These are phyloP conservation scores for Sesia bembeciformis DNA, from an alignment of 2,888 invertebrate species.

Conservation along the genomic window DNA sequence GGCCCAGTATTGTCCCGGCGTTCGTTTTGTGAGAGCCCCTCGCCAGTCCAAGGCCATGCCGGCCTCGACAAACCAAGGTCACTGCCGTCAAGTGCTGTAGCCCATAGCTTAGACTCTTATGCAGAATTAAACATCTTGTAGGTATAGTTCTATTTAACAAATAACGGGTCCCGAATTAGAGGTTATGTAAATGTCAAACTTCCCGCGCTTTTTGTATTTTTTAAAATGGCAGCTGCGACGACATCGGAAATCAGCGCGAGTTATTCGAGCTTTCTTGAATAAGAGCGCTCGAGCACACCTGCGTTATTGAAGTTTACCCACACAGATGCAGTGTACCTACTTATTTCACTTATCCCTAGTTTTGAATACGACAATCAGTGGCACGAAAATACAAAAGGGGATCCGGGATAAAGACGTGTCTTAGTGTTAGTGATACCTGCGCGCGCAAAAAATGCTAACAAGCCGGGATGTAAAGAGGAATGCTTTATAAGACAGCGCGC, in stretches of 20 bases:
- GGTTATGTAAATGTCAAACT: neutral
- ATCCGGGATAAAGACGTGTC: constrained; percentile 18
- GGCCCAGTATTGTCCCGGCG: constrained; percentile 18
- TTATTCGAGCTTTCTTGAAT: neutral
- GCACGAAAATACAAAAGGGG: constrained; percentile 16
- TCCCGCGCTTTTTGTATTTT: constrained; percentile 2
- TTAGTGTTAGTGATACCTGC: constrained; percentile 22
- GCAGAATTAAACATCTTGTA: neutral
- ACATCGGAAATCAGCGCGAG: constrained; percentile 20
- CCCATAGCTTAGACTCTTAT: neutral
- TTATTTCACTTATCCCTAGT: constrained; percentile 24
- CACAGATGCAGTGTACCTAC: constrained; percentile 12
- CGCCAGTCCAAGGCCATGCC: constrained; percentile 17
- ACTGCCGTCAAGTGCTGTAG: constrained; percentile 15
- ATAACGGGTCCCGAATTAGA: neutral
- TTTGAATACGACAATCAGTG: constrained; percentile 31
- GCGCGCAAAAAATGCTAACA: constrained; percentile 18
- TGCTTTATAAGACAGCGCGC: neutral
- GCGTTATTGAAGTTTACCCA: constrained; percentile 21
- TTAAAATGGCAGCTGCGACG: constrained; percentile 18
- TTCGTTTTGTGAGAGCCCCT: constrained; percentile 11
- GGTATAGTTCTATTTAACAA: neutral
- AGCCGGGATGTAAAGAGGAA: constrained; percentile 3
- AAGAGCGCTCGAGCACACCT: constrained; percentile 27
- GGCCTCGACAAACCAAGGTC: constrained; percentile 18